Base-by-base conservation (phyloP, 2,888 invertebrate species). In the Clepsis dumicolana region DNA sequence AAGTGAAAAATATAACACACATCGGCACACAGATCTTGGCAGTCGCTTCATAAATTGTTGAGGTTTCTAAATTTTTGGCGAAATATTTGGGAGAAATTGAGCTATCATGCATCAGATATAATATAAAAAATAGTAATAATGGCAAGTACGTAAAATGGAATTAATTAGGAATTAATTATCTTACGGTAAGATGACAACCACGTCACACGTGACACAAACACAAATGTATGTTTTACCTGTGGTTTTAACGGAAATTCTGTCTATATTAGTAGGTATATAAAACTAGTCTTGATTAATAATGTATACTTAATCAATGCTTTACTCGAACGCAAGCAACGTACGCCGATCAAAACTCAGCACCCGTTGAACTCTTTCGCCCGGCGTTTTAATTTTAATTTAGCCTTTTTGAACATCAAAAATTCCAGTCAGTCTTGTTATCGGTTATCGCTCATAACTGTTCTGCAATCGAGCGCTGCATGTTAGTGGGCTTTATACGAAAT, bases 371-470 rank as follows among this genome's bases (percentile, higher is more conserved):
- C 48, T 48, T 48, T 48, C 12, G 21, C 48, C 48, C 8, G 21
- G 2, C 21, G 48, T 48, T 48, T 21, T 21, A 12, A 2, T 48
- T 12, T 48, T 21, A 48, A 44, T 44, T 44, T 18, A n/a, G n/a
- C n/a, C n/a, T 44, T 44, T 44, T 8, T 18, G 44, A 44, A 44
- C 44, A 44, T 44, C 18, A 21, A 56, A 56, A 21, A 56, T 56
- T 56, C 56, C 56, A 56, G 21, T 35, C 56, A 32, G 24, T 25
- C 35, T 56, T 48, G 48, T 48, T 56, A 56, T 56, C 56, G 18
- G 14, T n/a, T n/a, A n/a, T n/a, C n/a, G 24, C 44, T 44, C 44
- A 21, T 35, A 56, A 56, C 56, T 56, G 56, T 56, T 56, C 56
- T 32, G 32, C 56, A 35, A 56, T 56, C 21, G 35, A 35, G 29